These are phyloP conservation scores for Macaria liturata DNA, from an alignment of 2,888 invertebrate genomes.

Conservation along the genomic window DNA sequence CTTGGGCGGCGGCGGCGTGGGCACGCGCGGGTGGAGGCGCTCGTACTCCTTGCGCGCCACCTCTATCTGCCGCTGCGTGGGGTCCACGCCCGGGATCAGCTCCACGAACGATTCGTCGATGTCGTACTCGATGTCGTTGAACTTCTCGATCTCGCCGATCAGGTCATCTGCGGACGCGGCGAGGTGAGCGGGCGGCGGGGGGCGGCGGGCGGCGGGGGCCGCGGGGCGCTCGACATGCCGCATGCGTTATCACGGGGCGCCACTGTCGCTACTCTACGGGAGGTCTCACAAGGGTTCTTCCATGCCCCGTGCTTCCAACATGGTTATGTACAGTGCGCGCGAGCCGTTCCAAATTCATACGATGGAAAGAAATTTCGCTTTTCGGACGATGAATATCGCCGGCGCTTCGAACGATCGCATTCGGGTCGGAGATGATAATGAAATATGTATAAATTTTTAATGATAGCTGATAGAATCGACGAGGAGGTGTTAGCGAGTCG, in stretches of 20 bases:
- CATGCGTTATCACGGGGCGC: conserved; percentile 57
- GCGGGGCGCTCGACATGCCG: conserved; percentile 27
- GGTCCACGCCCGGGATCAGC: conserved; percentile 85
- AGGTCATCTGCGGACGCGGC: conserved; percentile 88
- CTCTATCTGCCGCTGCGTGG: conserved; percentile 63
- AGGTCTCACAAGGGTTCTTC: conserved; percentile 40
- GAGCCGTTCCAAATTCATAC: conserved; percentile 10
- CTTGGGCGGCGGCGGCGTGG: conserved; percentile 46
- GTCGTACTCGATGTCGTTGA: conserved; percentile 96
- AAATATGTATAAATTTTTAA: conserved; percentile 39
- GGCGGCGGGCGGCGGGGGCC: conserved; percentile 28
- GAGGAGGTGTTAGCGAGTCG: conserved; percentile 48
- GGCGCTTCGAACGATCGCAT: conserved; percentile 11
- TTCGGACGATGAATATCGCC: conserved; percentile 2
- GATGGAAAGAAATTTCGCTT: conserved; percentile 6
- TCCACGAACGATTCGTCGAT: conserved; percentile 97
- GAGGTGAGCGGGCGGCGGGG: conserved; percentile 46
- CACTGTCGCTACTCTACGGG: conserved; percentile 50
- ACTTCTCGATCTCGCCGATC: conserved; percentile 94
- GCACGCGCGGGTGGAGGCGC: conserved; percentile 31
- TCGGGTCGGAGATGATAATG: conserved; percentile 38
- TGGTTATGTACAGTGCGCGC: conserved; percentile 51
- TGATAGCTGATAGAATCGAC: conserved; percentile 80
- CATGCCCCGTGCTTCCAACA: conserved; percentile 67
- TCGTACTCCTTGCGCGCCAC: conserved; percentile 46